Base-by-base conservation (phyloP, 2,113 vertebrate species). In the Sitta europaea region DNA sequence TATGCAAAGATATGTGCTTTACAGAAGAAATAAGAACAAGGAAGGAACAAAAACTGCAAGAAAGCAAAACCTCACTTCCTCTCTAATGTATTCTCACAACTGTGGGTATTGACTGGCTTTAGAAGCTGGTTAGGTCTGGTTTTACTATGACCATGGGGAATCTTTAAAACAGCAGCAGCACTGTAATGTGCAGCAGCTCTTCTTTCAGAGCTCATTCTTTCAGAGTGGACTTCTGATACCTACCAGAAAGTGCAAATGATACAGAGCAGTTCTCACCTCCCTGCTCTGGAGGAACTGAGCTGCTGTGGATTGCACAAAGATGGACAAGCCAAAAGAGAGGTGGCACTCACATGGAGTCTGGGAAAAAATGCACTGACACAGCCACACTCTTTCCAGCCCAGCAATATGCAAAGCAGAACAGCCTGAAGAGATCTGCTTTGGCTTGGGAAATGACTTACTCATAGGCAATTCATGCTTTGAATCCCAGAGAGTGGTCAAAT, bases 1-100 rank as follows among this genome's bases (percentile, higher is more conserved):
- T 88, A 88, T 29, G 59, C 54, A 76, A 90, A 95, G 93, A 77
- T 51, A 80, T 28, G 88, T 77, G 85, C 66, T 83, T 94, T 88
- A 43, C 1, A 8, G 90, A 92, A 82, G 33, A 81, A 86, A 21
- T 19, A 68, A 71, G 71, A 89, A 62, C 42, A 80, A 90, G 53
- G 50, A 92, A 86, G 70, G 65, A 85, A 92, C 40, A 76, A 90
- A 90, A 74, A 38, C 19, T 70, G 82, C 75, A 90, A 76, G 86
- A 80, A 92, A 88, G 86, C 62, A 90, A 95, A 90, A 82, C 28
- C 42, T 58, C 45, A 38, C 13, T 31, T 85, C n/a, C 24, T 47
- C 45, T 65, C 67, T 80, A 57, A 65, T 0, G 0, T 57, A 38
- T 65, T 62, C 47, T 72, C 74, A 62, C 38, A 85, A 31, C 48